These are phyloP conservation scores for Caenorhabditis auriculariae DNA, from an alignment of 2,888 invertebrate genomes.

Conservation along the genomic window DNA sequence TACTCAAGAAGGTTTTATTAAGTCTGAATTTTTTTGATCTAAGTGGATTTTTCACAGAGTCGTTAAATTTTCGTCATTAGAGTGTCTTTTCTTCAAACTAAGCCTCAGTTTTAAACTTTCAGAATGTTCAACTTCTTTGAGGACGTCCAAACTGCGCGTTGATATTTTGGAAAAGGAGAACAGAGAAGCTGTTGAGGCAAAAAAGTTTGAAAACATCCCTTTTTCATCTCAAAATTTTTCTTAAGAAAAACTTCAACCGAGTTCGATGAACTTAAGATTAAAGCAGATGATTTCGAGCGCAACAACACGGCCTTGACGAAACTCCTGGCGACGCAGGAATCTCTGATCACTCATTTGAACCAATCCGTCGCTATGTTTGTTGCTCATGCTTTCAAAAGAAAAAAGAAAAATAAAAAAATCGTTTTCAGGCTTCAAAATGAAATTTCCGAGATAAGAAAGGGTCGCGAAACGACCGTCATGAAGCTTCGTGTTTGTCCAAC, in stretches of 20 bases:
- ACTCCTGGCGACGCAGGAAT: constrained; percentile 23
- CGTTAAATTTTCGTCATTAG: no score
- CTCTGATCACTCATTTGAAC: constrained; percentile 28
- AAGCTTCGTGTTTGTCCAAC: no score
- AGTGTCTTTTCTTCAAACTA: no score
- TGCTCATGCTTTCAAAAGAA: no score
- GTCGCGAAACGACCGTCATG: no score
- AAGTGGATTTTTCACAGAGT: no score
- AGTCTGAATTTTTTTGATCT: no score
- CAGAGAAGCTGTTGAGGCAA: constrained; percentile 6
- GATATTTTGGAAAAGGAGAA: constrained; percentile 22
- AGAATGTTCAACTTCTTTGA: constrained; percentile 16
- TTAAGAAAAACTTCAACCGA: background rate
- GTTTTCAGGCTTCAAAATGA: no score
- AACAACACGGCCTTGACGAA: constrained; percentile 20
- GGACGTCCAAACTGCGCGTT: constrained; percentile 22
- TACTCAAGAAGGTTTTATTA: no score
- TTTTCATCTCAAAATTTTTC: background rate
- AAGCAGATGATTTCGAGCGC: constrained; percentile 15
- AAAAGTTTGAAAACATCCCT: background rate
- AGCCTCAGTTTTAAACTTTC: no score
- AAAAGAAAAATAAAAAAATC: no score
- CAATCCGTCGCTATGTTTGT: constrained; percentile 31
- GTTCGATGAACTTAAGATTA: background rate
- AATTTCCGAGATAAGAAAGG: no score